Percentiles rank a stretch among this genome's conserved stretches.
These are phyloP conservation scores for rabbit (Oryctolagus cuniculus) DNA, from an alignment of 2,113 vertebrate species.

Conservation along the genomic window mOryCun1.1 NC_091442.1:39910501-39911000, in stretches of 20 bases:
- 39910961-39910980: conserved; percentile 84
- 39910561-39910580: too few relatives aligned
- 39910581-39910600: too few relatives aligned
- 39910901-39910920: conserved; percentile 51
- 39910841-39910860: not conserved
- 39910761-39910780: conserved; percentile 47
- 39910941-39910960: conserved; percentile 80
- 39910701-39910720: conserved; percentile 5
- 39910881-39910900: conserved; percentile 56
- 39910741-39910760: conserved; percentile 15
- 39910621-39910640: too few relatives aligned
- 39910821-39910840: conserved; percentile 63
- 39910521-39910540: too few relatives aligned
- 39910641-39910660: too few relatives aligned
- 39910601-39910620: too few relatives aligned
- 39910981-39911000: conserved; percentile 84
- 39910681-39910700: too few relatives aligned
- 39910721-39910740: conserved; percentile 31
- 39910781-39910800: not conserved
- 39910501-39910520: too few relatives aligned
- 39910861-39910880: conserved; percentile 15
- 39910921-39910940: conserved; percentile 78
- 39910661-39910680: too few relatives aligned
- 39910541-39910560: too few relatives aligned
- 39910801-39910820: conserved; percentile 25